A percentile compares a stretch with the other conserved stretches of the same genome.
Evolutionary conservation across 2,888 invertebrate genomes (phyloP).

Genomic region (Cancer borealis): DNA sequence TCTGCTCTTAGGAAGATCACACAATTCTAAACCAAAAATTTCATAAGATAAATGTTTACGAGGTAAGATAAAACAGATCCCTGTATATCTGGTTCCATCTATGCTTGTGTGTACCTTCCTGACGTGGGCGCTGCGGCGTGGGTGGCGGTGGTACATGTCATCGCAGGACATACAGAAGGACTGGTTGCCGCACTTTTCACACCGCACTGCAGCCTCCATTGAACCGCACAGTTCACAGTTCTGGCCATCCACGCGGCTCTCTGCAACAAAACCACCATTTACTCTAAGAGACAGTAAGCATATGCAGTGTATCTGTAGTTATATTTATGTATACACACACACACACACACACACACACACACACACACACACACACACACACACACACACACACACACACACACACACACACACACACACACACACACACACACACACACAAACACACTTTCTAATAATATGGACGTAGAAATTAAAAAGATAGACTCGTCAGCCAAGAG

Average conservation of each 20-base stretch:
- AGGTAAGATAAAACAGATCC: neutral
- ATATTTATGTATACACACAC: neutral
- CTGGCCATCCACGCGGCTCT: slow-evolving; percentile 55
- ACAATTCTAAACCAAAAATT: neutral
- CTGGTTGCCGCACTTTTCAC: slow-evolving; percentile 90
- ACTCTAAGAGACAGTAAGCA: neutral
- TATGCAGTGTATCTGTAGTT: neutral
- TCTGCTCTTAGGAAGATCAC: neutral
- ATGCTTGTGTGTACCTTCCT: slow-evolving; percentile 83
- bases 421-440: neutral
- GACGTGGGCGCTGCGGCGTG: slow-evolving; percentile 90
- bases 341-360: neutral
- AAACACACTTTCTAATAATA: neutral
- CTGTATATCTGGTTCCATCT: neutral
- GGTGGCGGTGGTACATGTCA: slow-evolving; percentile 96
- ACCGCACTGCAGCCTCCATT: slow-evolving; percentile 89
- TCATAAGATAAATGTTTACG: neutral
- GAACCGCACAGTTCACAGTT: slow-evolving; percentile 91
- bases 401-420: neutral
- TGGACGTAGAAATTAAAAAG: neutral
- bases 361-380: slow-evolving; percentile 12
- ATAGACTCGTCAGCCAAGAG: neutral
- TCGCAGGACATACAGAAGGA: slow-evolving; percentile 94
- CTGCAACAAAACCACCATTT: slow-evolving; percentile 47
- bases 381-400: neutral